phyloP scores from a whole-genome alignment of 2,888 invertebrate species.

The Drosophila nr. fundita region DNA sequence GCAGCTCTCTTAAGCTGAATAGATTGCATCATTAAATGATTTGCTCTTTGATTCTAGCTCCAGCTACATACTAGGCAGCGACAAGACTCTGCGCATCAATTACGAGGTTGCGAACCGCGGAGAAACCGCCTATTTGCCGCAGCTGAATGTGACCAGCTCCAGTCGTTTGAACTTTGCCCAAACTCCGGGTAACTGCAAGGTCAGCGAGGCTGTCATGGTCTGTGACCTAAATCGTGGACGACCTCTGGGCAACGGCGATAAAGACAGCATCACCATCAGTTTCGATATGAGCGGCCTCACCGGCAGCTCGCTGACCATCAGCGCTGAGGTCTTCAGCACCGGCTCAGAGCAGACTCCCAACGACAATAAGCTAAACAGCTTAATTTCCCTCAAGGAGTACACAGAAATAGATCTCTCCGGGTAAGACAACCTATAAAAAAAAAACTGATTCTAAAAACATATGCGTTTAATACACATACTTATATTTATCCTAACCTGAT shows the following conservation, averaged over 20 bases:
- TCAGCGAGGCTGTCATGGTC: slow-evolving; percentile 71
- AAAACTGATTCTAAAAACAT: not conserved
- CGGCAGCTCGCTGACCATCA: slow-evolving; percentile 77
- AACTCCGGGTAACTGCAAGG: slow-evolving; percentile 82
- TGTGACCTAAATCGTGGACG: slow-evolving; percentile 82
- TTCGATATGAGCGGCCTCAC: slow-evolving; percentile 83
- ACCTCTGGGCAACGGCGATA: slow-evolving; percentile 77
- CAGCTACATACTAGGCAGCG: slow-evolving; percentile 83
- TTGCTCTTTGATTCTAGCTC: slow-evolving; percentile 55
- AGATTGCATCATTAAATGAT: not conserved
- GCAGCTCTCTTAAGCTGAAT: not conserved
- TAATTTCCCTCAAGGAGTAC: slow-evolving; percentile 80
- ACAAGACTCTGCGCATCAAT: slow-evolving; percentile 77
- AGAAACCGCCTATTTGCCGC: slow-evolving; percentile 86
- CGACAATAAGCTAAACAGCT: slow-evolving; percentile 77
- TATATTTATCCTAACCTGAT: not conserved
- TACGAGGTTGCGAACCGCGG: slow-evolving; percentile 85
- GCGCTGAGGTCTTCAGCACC: slow-evolving; percentile 83
- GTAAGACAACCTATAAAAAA: slow-evolving; percentile 62
- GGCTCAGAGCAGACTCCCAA: slow-evolving; percentile 79
- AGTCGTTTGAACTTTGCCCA: slow-evolving; percentile 82
- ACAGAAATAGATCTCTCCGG: slow-evolving; percentile 84
- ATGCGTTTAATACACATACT: not conserved
- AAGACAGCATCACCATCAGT: slow-evolving; percentile 75
- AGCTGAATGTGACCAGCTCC: slow-evolving; percentile 85